Evolutionary conservation across 2,888 invertebrate genomes (phyloP).

Genomic region (Agriopis marginaria): DNA sequence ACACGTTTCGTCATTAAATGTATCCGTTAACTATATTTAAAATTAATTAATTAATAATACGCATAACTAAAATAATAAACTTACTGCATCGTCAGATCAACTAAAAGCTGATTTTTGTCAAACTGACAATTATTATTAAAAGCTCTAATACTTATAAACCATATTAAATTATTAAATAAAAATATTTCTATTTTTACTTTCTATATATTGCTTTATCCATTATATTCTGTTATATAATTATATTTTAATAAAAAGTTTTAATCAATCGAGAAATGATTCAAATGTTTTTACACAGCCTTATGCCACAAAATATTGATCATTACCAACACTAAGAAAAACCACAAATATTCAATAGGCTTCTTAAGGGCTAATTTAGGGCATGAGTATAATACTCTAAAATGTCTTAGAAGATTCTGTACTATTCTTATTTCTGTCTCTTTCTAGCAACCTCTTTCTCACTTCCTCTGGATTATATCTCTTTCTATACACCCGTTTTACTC

Average conservation of each 20-base stretch:
- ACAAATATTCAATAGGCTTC: not conserved
- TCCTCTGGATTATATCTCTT: conserved; percentile 83
- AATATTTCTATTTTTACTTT: too few relatives aligned
- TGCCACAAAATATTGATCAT: too few relatives aligned
- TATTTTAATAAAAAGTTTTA: too few relatives aligned
- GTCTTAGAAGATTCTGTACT: conserved; percentile 45
- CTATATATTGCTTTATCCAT: too few relatives aligned
- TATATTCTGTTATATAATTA: too few relatives aligned
- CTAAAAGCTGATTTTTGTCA: conserved; percentile 70
- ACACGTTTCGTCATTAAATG: too few relatives aligned
- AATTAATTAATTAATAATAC: not conserved
- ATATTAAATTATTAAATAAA: too few relatives aligned
- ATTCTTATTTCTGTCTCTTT: conserved; percentile 72
- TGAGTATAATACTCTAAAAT: conserved; percentile 22
- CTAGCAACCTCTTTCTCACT: conserved; percentile 80
- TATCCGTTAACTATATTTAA: not conserved
- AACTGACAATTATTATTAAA: conserved; percentile 70
- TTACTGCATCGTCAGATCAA: conserved; percentile 76
- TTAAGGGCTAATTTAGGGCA: not conserved
- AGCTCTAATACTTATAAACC: conserved; percentile 37
- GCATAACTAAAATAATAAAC: conserved; percentile 8
- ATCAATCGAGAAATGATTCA: too few relatives aligned
- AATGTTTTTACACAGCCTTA: too few relatives aligned
- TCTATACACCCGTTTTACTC: conserved; percentile 77
- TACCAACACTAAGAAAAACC: not conserved